Evolutionary conservation across 2,113 vertebrate genomes (phyloP), one percentile per base, ranked within the genome.

Genomic region (Formicarius rufipectus): DNA sequence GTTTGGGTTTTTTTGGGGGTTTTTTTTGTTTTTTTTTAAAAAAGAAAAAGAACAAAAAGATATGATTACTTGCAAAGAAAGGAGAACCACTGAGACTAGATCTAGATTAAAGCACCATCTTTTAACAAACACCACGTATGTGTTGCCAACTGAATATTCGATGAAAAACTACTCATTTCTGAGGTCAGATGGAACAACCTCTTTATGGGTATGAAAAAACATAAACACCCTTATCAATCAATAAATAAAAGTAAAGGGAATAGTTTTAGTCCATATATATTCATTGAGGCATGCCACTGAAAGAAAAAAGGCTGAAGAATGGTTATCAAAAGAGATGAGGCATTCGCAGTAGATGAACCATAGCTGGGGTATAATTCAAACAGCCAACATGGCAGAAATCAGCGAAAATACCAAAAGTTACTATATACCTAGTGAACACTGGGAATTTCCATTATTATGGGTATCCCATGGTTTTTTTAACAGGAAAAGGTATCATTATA

Each of bases 401-500:
- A 66, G n/a, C 12, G 37, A 64, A 96, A 73, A n/a, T 76, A 90
- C 96, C 10, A 67, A 90, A 84, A 96, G 58, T 79, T 60, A 53
- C 72, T 73, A 42, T 79, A 14, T 80, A 96, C 72, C 50, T 44
- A 59, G 23, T 14, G 80, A 94, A 72, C 60, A 71, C 23, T 20
- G 89, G 56, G 45, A 73, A 39, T 63, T 88, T 93, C 39, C 18
- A 42, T 68, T 76, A n/a, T 81, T 82, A 35, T 17, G 62, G 25
- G 23, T 39, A 69, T 85, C 47, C 47, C 40, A 81, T 20, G 20
- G n/a, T n/a, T 44, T 85, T 52, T 81, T 64, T 11, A 60, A 45
- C 18, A 85, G 27, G 27, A 91, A 85, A 64, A 67, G 30, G 22
- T 52, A 75, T 12, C 25, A 40, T 67, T 72, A 67, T 17, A 75